phyloP scores from a whole-genome alignment of 2,888 invertebrate species.

The Altica lythri region DNA sequence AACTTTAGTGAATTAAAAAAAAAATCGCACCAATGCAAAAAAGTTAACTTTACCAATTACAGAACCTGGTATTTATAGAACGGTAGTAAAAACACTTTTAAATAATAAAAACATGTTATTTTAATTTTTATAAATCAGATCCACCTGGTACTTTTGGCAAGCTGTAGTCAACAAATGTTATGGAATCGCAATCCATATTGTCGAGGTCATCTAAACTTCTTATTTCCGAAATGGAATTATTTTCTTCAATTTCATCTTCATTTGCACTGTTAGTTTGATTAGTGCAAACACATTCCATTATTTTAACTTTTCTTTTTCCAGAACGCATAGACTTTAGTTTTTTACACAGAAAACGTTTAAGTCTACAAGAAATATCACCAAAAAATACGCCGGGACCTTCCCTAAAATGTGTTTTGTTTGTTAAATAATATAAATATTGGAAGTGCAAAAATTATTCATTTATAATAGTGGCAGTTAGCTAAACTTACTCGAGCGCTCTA shows the following conservation, averaged over 20 bases:
- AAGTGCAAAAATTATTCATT: neutral
- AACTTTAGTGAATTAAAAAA: too few species aligned
- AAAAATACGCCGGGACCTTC: slow-evolving; percentile 35
- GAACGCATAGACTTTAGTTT: slow-evolving; percentile 29
- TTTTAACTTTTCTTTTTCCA: slow-evolving; percentile 32
- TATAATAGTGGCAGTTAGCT: neutral
- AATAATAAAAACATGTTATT: too few species aligned
- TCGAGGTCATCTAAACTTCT: too few species aligned
- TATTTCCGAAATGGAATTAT: too few species aligned
- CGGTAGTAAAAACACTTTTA: too few species aligned
- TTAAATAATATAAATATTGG: neutral
- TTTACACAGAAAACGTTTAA: slow-evolving; percentile 28
- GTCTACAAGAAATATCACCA: slow-evolving; percentile 30
- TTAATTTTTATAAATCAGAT: too few species aligned
- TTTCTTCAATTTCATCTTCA: slow-evolving; percentile 4
- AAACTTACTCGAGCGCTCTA: slow-evolving; percentile 39
- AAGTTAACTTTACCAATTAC: too few species aligned
- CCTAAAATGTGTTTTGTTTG: slow-evolving; percentile 21
- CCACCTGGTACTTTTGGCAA: too few species aligned
- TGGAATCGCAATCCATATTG: too few species aligned
- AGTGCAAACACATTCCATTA: slow-evolving; percentile 26
- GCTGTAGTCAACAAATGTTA: too few species aligned
- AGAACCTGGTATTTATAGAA: too few species aligned
- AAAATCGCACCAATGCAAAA: too few species aligned
- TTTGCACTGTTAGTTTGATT: neutral